A percentile compares a stretch with the other conserved stretches of the same genome.
phyloP scores from a whole-genome alignment of 2,797 vertebrate genomes.

The Sciurus carolinensis region DNA sequence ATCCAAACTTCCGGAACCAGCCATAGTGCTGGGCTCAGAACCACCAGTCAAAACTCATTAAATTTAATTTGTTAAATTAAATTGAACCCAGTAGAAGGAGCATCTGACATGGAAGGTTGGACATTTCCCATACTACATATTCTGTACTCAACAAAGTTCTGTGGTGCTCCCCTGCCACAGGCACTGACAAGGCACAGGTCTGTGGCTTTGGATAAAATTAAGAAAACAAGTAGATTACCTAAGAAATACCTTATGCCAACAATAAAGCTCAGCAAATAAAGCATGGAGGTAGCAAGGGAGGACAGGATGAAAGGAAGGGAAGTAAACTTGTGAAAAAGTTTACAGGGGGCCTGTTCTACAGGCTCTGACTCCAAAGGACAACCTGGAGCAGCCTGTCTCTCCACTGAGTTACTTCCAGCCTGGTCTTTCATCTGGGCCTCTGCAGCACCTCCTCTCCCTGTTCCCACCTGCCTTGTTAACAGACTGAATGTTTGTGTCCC shows the following conservation, averaged over 20 bases:
- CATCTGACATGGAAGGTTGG: not conserved
- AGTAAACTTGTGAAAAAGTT: not conserved
- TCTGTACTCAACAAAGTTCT: not conserved
- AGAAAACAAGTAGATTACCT: not conserved
- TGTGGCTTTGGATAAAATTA: not conserved
- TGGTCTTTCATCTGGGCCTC: not conserved
- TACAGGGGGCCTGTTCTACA: not conserved
- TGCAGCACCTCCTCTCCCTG: not conserved
- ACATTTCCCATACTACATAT: not conserved
- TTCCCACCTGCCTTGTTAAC: not conserved
- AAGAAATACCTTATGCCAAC: constrained; percentile 19
- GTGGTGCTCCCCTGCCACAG: not conserved
- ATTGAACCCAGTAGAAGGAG: not conserved
- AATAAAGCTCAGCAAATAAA: constrained; percentile 12
- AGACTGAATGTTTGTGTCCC: not conserved
- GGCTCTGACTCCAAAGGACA: not conserved
- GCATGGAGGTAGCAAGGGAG: not conserved
- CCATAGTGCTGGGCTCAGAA: not conserved
- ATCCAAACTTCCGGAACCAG: not conserved
- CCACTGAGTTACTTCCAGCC: not conserved
- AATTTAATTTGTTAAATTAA: not conserved
- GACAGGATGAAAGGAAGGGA: not conserved
- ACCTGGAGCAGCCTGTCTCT: not conserved
- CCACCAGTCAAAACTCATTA: not conserved
- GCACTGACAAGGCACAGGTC: not conserved